Percentiles rank a stretch among this genome's conserved stretches.
These are phyloP conservation scores for Anguilla pacifica DNA, from an alignment of 2,797 vertebrate species.

Conservation along the genomic window DNA sequence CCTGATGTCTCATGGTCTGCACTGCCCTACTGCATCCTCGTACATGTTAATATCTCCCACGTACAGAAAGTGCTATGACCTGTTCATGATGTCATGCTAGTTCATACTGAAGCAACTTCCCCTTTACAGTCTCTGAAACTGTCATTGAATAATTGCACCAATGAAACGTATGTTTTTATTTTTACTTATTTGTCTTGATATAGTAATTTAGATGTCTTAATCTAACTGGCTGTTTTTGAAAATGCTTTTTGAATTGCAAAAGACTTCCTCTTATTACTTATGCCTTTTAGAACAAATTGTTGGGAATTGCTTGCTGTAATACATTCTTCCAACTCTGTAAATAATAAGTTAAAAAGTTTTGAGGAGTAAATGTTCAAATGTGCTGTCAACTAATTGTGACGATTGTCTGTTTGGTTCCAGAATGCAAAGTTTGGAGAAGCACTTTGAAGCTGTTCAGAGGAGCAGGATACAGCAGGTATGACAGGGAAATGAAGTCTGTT, in stretches of 20 bases:
- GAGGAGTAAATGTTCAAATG: neutral
- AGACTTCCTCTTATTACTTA: no score
- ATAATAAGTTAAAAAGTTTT: neutral
- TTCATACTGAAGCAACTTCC: neutral
- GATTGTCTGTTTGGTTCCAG: constrained; percentile 63
- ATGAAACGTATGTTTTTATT: no score
- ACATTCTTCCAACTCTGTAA: neutral
- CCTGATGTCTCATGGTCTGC: constrained; percentile 86
- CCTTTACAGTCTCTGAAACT: neutral
- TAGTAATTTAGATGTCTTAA: no score
- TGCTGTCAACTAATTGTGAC: neutral
- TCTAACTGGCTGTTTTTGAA: no score
- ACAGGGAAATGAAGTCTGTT: neutral
- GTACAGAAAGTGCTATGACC: neutral
- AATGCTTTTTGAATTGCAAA: no score
- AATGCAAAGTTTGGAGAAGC: constrained; percentile 98
- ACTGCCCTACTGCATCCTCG: constrained; percentile 27
- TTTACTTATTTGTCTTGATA: no score
- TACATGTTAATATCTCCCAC: neutral
- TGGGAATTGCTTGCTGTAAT: no score
- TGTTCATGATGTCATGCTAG: neutral
- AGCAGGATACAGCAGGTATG: constrained; percentile 96
- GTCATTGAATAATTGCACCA: neutral
- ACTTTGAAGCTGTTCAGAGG: constrained; percentile 97
- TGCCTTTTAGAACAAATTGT: no score